Evolutionary conservation across 2,113 vertebrate species (phyloP), one percentile per base, ranked within the genome.

Genomic region (Perca schrenkii): DNA sequence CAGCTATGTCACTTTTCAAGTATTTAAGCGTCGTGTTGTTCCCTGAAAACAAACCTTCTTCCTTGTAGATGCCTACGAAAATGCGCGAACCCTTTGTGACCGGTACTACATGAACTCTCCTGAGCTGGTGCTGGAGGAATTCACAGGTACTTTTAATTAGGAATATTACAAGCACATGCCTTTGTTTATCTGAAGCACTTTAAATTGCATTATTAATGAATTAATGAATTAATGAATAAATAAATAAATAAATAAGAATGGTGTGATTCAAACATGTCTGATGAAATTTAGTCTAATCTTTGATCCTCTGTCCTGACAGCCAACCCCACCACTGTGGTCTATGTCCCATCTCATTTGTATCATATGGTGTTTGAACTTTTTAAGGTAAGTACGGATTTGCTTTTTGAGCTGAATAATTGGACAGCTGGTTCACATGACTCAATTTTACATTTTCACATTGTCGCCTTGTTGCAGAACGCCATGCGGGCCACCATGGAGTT

Each of bases 291-390:
- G 1, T 50, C 31, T 21, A 4, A 57, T 84, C 8, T 54, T 31
- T 69, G 17, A 43, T 63, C 4, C 2, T 77, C 3, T 47, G 77
- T 93, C 77, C 90, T 80, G 91, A 75, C 93, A 99, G 98, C 74
- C 79, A 96, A 98, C 22, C 96, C 97, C 77, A 93, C 97, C 91
- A 95, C 96, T 63, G 95, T 99, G 94, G 98, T 99, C 46, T 99
- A 99, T 53, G 98, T 99, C 66, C 98, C 98, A 34, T 99, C 98
- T 21, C 98, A 99, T 94, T 95, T 99, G 84, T 99, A 99, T 93
- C 98, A 99, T 91, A 99, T 99, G 98, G 96, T 99, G 89, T 99
- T 99, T 91, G 98, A 99, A 92, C 97, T 99, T 87, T 99, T 99
- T 92, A 99, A 99, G 97, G 98, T 99, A 93, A 52, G 40, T 43